A percentile compares a stretch with the other conserved stretches of the same genome.
These are phyloP conservation scores for Opisthograptis luteolata DNA, from an alignment of 2,888 invertebrate genomes.

Conservation along the genomic window DNA sequence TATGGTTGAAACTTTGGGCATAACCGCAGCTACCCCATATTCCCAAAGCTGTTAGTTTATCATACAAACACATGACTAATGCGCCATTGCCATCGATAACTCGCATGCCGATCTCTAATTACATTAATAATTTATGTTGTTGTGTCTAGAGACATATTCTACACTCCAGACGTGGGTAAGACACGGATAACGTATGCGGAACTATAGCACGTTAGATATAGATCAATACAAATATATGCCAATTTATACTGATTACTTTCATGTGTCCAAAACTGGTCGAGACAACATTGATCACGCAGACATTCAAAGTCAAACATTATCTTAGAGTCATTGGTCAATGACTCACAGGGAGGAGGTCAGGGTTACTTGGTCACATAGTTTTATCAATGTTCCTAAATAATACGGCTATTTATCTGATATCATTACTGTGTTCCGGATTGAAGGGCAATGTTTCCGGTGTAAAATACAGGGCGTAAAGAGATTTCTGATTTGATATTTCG, in stretches of 20 bases:
- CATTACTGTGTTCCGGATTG: too few relatives aligned
- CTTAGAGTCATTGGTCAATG: not conserved
- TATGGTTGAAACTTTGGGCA: too few relatives aligned
- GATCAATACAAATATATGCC: too few relatives aligned
- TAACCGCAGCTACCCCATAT: too few relatives aligned
- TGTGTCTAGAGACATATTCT: slow-evolving; percentile 42
- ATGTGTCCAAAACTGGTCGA: not conserved
- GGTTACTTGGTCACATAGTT: too few relatives aligned
- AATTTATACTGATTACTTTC: not conserved
- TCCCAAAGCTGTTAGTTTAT: too few relatives aligned
- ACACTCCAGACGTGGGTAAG: slow-evolving; percentile 38
- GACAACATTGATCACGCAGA: not conserved
- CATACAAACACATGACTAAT: slow-evolving; percentile 26
- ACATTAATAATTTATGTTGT: slow-evolving; percentile 33
- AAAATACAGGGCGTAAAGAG: too few relatives aligned
- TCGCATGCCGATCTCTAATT: slow-evolving; percentile 32
- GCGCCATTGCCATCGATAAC: slow-evolving; percentile 28
- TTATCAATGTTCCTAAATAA: too few relatives aligned
- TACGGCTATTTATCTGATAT: too few relatives aligned
- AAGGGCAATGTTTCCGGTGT: too few relatives aligned
- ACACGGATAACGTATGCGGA: slow-evolving; percentile 17
- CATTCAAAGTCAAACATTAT: not conserved
- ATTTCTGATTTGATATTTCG: too few relatives aligned
- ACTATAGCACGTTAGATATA: slow-evolving; percentile 5
- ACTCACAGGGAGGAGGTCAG: slow-evolving; percentile 2